Evolutionary conservation across 2,888 invertebrate species (phyloP).

Genomic region (Calliphora vomitoria): DNA sequence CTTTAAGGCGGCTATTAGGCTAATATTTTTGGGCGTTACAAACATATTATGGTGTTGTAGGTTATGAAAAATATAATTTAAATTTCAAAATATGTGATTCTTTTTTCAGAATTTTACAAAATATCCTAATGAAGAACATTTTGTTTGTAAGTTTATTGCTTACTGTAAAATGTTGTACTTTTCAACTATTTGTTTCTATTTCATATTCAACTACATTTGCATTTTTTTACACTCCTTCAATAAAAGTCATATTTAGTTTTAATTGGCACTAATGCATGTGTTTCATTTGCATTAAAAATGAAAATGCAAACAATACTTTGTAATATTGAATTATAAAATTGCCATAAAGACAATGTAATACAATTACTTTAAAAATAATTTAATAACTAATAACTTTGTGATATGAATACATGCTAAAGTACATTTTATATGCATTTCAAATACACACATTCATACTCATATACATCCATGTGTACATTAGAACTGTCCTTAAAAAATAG

Average conservation of each 20-base stretch:
- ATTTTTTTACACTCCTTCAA: background rate
- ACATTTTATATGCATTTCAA: slow-evolving; percentile 33
- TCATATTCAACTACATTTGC: background rate
- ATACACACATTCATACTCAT: background rate
- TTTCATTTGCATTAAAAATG: slow-evolving; percentile 17
- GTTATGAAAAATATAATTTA: too few relatives aligned
- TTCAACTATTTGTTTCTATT: background rate
- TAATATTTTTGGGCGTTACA: too few relatives aligned
- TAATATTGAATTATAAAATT: slow-evolving; percentile 46
- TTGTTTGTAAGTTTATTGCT: too few relatives aligned
- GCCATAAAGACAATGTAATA: slow-evolving; percentile 39
- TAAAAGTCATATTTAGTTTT: background rate
- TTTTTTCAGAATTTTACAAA: too few relatives aligned
- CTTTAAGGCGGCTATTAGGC: too few relatives aligned
- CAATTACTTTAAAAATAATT: slow-evolving; percentile 61
- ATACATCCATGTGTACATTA: background rate
- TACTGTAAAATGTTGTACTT: too few relatives aligned
- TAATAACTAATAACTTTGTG: slow-evolving; percentile 66
- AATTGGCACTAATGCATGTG: background rate
- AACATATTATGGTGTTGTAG: too few relatives aligned
- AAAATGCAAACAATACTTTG: slow-evolving; percentile 22
- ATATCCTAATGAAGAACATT: too few relatives aligned
- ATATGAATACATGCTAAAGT: background rate
- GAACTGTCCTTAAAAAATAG: too few relatives aligned
- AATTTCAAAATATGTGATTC: too few relatives aligned